Evolutionary conservation across 2,888 invertebrate species (phyloP), one percentile per base, ranked within the genome.

Genomic region (Caenorhabditis sulstoni): DNA sequence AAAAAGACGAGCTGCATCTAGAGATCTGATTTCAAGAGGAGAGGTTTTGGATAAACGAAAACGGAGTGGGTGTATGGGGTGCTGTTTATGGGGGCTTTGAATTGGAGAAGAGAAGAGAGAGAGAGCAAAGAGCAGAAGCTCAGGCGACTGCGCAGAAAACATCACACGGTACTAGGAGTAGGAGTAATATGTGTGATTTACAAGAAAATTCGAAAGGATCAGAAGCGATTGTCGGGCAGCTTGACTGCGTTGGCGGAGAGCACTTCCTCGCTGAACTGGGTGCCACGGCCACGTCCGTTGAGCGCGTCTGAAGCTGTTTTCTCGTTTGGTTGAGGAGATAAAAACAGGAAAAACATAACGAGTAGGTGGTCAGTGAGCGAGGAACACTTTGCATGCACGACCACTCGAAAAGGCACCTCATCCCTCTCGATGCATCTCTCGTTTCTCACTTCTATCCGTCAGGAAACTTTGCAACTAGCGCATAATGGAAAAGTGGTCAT

Each of bases 181-280:
- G 58, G 22, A 37, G 53, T 41, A 35, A 61, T 23, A n/a, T 14
- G 8, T 14, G n/a, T 29, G 55, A 20, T 53, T 16, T 20, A 20
- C 29, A 35, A 61, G 47, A 41, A 39, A 22, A 39, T 62, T 62
- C n/a, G n/a, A 50, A 45, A 16, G 44, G 73, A 70, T 70, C 59
- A 68, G 35, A 77, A 77, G 49, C 62, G 79, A 73, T 73, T 79
- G 67, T 66, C 66, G 50, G 79, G 79, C 14, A 79, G 67, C 67
- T 79, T 79, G 41, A 79, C 64, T 55, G 67, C 55, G 61, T 73
- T 79, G 57, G 79, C 65, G 57, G 67, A 67, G 39, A 79, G 66
- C 14, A 57, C 79, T 45, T 79, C 79, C 20, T 79, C 79, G 29
- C 79, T 79, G 67, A 67, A 79, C 57, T 79, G 79, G 9, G 67